Percentiles rank a stretch among this genome's conserved stretches.
These are phyloP conservation scores for Fregata magnificens DNA, from an alignment of 2,113 vertebrate genomes.

Conservation along the genomic window DNA sequence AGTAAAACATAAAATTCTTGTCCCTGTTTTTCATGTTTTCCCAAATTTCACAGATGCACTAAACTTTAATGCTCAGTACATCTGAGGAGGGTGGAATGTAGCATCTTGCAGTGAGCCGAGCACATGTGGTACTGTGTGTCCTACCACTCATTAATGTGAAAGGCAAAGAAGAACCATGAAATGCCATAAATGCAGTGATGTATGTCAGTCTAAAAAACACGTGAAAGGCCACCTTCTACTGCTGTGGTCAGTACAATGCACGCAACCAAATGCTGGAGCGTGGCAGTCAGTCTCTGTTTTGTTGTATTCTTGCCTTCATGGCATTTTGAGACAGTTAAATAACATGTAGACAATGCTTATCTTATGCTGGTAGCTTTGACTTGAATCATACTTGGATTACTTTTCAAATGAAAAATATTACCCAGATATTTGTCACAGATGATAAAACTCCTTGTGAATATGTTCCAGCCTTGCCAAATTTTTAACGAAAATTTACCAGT, in stretches of 20 bases:
- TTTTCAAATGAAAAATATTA: conserved; percentile 15
- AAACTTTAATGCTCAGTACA: not conserved
- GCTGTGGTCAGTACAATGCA: not conserved
- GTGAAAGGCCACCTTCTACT: not conserved
- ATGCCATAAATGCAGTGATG: not conserved
- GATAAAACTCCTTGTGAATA: not conserved
- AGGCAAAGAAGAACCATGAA: not conserved
- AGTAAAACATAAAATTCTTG: not conserved
- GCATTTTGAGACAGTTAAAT: not conserved
- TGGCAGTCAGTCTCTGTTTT: not conserved
- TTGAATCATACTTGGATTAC: not conserved
- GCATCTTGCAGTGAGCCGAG: conserved; percentile 12
- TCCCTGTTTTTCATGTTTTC: not conserved
- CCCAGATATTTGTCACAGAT: not conserved
- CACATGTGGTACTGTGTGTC: conserved; percentile 23
- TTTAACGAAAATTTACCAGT: not conserved
- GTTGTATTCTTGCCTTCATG: not conserved
- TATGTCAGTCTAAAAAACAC: not conserved
- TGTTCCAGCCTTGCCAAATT: not conserved
- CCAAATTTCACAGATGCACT: not conserved
- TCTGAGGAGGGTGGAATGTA: not conserved
- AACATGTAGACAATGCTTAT: not conserved
- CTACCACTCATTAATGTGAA: conserved; percentile 8
- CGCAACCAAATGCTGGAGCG: not conserved
- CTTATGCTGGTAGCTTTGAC: not conserved